These are phyloP conservation scores for Molossus alvarezi DNA, from an alignment of 2,797 vertebrate genomes.

Conservation along the genomic window DNA sequence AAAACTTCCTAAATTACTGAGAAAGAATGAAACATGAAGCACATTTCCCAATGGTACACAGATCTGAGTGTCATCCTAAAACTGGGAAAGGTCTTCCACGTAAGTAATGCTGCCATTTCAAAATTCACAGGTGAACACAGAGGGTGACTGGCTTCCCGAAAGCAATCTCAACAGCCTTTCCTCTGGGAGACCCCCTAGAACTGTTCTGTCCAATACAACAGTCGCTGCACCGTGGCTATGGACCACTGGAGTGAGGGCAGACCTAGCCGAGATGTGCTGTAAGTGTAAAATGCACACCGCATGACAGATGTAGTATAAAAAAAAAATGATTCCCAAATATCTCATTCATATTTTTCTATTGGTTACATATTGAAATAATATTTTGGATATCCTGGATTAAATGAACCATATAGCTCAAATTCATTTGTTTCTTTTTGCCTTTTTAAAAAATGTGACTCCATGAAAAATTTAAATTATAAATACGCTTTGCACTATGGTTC, in stretches of 20 bases:
- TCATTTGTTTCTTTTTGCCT: constrained; percentile 39
- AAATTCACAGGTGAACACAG: not conserved
- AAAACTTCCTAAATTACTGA: constrained; percentile 38
- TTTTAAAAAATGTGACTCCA: not conserved
- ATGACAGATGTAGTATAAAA: not conserved
- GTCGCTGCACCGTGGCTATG: not conserved
- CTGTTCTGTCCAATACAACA: not conserved
- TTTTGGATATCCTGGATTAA: not conserved
- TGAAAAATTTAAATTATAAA: constrained; percentile 34
- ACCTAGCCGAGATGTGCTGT: not conserved
- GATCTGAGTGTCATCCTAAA: not conserved
- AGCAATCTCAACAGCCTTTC: not conserved
- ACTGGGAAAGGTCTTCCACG: not conserved
- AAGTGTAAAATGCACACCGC: not conserved
- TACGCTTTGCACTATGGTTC: not conserved
- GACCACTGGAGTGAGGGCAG: not conserved
- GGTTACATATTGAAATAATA: not conserved
- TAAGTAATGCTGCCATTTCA: not conserved
- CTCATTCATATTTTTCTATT: not conserved
- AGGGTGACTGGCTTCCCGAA: not conserved
- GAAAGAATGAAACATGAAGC: not conserved
- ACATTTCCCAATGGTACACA: not conserved
- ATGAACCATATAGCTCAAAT: constrained; percentile 14
- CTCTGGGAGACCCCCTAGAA: not conserved
- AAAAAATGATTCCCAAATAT: not conserved